Evolutionary conservation across 2,797 vertebrate species (phyloP).

Genomic region (Neoniphon sammara): DNA sequence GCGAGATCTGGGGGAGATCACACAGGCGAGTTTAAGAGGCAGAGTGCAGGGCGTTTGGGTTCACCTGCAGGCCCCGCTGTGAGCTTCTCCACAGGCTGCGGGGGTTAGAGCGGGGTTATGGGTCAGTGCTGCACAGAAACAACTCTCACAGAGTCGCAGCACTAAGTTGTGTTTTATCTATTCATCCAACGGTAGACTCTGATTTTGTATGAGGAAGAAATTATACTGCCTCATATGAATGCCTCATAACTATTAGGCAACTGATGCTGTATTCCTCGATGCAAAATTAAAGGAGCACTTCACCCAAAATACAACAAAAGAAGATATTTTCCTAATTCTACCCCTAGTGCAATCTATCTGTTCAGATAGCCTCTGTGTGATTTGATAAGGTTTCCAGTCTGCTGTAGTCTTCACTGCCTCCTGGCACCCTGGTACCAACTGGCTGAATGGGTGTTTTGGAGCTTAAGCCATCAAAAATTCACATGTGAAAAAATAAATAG

Average conservation of each 20-base stretch:
- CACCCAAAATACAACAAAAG: too few relatives aligned
- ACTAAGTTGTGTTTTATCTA: slow-evolving; percentile 32
- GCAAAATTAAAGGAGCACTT: too few relatives aligned
- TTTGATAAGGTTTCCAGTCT: too few relatives aligned
- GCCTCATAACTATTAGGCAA: background rate
- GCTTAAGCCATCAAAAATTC: too few relatives aligned
- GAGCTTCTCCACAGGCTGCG: slow-evolving; percentile 53
- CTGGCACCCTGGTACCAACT: too few relatives aligned
- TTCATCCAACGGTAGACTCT: slow-evolving; percentile 70
- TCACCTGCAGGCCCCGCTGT: slow-evolving; percentile 70
- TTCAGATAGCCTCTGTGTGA: too few relatives aligned
- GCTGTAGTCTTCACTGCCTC: too few relatives aligned
- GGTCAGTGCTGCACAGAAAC: slow-evolving; percentile 58
- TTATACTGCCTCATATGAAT: background rate
- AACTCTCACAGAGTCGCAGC: slow-evolving; percentile 13
- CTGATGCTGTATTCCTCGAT: background rate
- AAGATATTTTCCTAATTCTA: too few relatives aligned
- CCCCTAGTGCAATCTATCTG: too few relatives aligned
- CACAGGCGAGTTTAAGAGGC: slow-evolving; percentile 61
- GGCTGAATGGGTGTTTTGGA: too few relatives aligned
- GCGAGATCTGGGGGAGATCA: slow-evolving; percentile 65
- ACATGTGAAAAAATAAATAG: too few relatives aligned
- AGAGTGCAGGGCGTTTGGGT: slow-evolving; percentile 61
- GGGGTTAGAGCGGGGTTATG: slow-evolving; percentile 46
- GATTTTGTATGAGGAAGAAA: slow-evolving; percentile 4